phyloP scores from a whole-genome alignment of 2,113 vertebrate species.

The Manacus vitellinus region DNA sequence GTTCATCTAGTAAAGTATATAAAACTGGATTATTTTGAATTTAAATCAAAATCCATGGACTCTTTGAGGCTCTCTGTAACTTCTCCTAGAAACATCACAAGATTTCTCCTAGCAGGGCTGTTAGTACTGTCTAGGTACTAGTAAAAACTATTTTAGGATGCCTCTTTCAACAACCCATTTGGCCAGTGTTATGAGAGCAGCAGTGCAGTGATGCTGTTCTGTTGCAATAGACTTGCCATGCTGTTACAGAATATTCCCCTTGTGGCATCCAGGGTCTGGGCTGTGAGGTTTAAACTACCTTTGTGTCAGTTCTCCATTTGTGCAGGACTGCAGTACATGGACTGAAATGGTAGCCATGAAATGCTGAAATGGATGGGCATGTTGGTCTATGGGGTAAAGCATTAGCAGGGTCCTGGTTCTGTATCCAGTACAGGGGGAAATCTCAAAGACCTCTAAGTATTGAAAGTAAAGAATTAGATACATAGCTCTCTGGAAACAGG shows the following conservation, averaged over 20 bases:
- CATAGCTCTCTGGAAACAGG: conserved; percentile 18
- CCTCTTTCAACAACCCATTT: background rate
- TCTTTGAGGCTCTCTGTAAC: background rate
- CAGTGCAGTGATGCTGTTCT: background rate
- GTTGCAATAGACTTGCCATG: background rate
- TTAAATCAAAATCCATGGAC: background rate
- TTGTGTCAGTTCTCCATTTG: background rate
- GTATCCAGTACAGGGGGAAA: background rate
- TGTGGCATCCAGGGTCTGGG: background rate
- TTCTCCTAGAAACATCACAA: background rate
- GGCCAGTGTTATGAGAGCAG: background rate
- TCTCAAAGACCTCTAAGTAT: background rate
- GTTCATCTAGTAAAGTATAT: background rate
- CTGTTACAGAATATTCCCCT: background rate
- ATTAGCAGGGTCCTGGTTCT: background rate
- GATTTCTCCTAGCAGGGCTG: background rate
- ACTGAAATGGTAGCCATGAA: background rate
- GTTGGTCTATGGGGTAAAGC: background rate
- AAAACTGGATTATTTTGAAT: background rate
- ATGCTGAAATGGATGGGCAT: background rate
- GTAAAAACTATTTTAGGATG: background rate
- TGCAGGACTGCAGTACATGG: background rate
- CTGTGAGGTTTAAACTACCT: background rate
- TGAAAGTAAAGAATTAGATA: conserved; percentile 36
- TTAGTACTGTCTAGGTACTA: background rate